Evolutionary conservation across 2,113 vertebrate genomes (phyloP).

Genomic region (Peromyscus polionotus): DNA sequence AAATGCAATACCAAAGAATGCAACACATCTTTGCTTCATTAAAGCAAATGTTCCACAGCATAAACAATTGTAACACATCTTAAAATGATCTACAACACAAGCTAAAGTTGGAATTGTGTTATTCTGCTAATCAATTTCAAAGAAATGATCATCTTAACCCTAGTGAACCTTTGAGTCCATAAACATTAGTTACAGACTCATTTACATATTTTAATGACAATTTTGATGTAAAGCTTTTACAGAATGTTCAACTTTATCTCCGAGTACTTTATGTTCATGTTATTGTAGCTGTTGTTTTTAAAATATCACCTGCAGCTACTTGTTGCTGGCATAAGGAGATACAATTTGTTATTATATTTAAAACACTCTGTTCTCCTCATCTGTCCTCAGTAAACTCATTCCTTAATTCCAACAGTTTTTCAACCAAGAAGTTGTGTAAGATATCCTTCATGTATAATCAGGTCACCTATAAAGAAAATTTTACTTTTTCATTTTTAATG

Average conservation of each 20-base stretch:
- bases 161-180: neutral
- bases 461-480: neutral
- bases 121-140: neutral
- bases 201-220: neutral
- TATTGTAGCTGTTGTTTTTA: neutral
- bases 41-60: no score
- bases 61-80: no score
- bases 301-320: neutral
- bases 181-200: neutral
- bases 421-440: neutral
- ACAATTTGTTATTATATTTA: neutral
- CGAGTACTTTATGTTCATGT: neutral
- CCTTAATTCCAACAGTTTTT: neutral
- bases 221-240: neutral
- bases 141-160: neutral
- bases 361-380: neutral
- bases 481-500: neutral
- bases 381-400: neutral
- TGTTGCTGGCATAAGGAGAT: neutral
- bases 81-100: neutral
- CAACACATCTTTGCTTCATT: no score
- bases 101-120: neutral
- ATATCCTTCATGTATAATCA: neutral
- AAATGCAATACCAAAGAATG: no score
- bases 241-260: neutral